These are phyloP conservation scores for Tenebrio molitor DNA, from an alignment of 1,140 invertebrate genomes.

Conservation along the genomic window DNA sequence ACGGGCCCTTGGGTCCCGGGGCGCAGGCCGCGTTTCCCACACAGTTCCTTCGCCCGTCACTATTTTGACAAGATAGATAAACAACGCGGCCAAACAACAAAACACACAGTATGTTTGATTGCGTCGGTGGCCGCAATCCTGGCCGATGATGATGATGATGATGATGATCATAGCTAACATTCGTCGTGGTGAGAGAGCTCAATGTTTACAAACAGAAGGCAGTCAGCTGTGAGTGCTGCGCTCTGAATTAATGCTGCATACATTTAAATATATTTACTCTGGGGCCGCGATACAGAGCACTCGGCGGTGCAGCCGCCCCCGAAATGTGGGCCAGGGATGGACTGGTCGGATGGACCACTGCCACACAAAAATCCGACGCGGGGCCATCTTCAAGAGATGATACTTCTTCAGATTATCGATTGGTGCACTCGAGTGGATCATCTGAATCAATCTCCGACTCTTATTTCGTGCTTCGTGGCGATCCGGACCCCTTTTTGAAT, in stretches of 20 bases:
- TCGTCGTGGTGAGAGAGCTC: slow-evolving; percentile 54
- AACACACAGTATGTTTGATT: slow-evolving; percentile 24
- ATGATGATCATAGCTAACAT: slow-evolving; percentile 30
- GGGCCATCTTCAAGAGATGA: no score
- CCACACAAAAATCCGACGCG: no score
- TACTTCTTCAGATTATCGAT: no score
- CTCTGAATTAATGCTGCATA: slow-evolving; percentile 77
- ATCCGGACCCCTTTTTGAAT: neutral
- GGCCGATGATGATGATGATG: slow-evolving; percentile 47
- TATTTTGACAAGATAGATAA: slow-evolving; percentile 39
- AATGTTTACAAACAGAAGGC: slow-evolving; percentile 66
- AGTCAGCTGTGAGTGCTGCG: slow-evolving; percentile 68
- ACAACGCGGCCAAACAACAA: slow-evolving; percentile 25
- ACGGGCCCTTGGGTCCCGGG: neutral
- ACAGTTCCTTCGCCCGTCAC: slow-evolving; percentile 12
- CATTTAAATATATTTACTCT: slow-evolving; percentile 75
- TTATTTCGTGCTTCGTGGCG: no score
- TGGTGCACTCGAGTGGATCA: no score
- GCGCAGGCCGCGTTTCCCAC: slow-evolving; percentile 9
- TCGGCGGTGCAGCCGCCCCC: slow-evolving; percentile 25
- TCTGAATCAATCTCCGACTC: no score
- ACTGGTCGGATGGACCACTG: no score
- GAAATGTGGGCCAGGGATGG: slow-evolving; percentile 13
- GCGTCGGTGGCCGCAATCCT: slow-evolving; percentile 16
- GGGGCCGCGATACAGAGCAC: slow-evolving; percentile 46